Percentiles rank a stretch among this genome's conserved stretches.
Conservation (phyloP, 2,797 vertebrate species). For the Chelmon rostratus region DNA sequence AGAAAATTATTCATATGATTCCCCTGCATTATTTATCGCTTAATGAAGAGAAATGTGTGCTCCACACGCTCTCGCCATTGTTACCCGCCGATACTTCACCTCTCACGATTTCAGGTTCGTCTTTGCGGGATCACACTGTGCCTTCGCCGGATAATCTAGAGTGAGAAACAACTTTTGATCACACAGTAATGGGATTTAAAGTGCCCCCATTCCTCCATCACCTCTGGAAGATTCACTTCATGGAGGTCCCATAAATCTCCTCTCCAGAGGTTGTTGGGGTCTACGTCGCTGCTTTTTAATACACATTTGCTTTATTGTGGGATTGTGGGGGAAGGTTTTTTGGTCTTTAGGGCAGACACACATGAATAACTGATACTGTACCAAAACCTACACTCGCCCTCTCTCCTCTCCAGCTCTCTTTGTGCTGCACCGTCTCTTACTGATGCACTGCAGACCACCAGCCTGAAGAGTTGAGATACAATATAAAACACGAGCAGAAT, state of each 20-base stretch:
- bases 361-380: slow-evolving; percentile 65
- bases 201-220: slow-evolving; percentile 67
- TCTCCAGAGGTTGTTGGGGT: slow-evolving; percentile 53
- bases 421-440: slow-evolving; percentile 32
- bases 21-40: slow-evolving; percentile 86
- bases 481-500: slow-evolving; percentile 46
- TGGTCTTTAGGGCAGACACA: slow-evolving; percentile 45
- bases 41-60: slow-evolving; percentile 85
- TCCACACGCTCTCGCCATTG: slow-evolving; percentile 77
- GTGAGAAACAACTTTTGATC: slow-evolving; percentile 77
- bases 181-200: slow-evolving; percentile 76
- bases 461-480: slow-evolving; percentile 50
- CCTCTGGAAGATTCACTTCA: slow-evolving; percentile 63
- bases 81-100: slow-evolving; percentile 65
- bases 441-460: slow-evolving; percentile 57
- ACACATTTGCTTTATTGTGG: slow-evolving; percentile 46
- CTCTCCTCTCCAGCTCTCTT: slow-evolving; percentile 22
- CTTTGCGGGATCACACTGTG: slow-evolving; percentile 51
- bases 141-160: slow-evolving; percentile 49
- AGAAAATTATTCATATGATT: slow-evolving; percentile 89
- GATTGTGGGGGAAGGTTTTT: slow-evolving; percentile 18
- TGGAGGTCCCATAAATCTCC: slow-evolving; percentile 68
- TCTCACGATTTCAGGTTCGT: slow-evolving; percentile 59
- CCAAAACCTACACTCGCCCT: slow-evolving; percentile 40
- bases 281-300: slow-evolving; percentile 37